These are phyloP conservation scores for Pyrocephalus nanus DNA, from an alignment of 2,797 vertebrate species.

Conservation along the genomic window DNA sequence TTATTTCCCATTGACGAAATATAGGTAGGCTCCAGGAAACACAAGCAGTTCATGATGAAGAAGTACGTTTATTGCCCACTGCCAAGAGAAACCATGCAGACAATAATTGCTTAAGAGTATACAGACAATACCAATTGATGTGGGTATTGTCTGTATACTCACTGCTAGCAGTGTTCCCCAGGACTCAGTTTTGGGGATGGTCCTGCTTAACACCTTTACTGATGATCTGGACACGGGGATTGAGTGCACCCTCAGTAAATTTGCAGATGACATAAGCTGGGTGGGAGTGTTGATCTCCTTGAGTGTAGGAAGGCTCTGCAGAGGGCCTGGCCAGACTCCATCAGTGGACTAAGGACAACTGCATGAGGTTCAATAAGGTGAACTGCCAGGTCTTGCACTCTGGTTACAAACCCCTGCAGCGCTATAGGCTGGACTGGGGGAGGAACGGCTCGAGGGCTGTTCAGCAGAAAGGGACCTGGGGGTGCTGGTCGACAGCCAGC, in stretches of 20 bases:
- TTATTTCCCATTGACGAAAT: not conserved
- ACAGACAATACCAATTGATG: not conserved
- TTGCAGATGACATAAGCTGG: not conserved
- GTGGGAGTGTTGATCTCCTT: not conserved
- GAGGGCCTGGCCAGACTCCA: not conserved
- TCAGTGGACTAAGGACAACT: not conserved
- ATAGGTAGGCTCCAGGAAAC: not conserved
- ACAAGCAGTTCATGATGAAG: not conserved
- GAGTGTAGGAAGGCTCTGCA: not conserved
- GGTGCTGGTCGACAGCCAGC: not conserved
- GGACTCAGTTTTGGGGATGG: not conserved
- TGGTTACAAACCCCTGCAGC: not conserved
- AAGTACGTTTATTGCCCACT: not conserved
- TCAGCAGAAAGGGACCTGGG: not conserved
- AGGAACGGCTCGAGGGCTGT: fast-evolving
- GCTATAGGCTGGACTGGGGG: not conserved
- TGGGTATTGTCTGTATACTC: not conserved
- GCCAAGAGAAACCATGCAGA: not conserved
- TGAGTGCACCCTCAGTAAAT: not conserved
- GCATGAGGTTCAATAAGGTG: not conserved
- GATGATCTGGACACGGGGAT: not conserved
- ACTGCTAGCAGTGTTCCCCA: not conserved
- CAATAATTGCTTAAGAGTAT: not conserved
- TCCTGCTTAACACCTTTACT: not conserved
- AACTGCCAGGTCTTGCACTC: too few species aligned